These are phyloP conservation scores for Machaerirhynchus nigripectus DNA, from an alignment of 2,113 vertebrate genomes.

Conservation along the genomic window DNA sequence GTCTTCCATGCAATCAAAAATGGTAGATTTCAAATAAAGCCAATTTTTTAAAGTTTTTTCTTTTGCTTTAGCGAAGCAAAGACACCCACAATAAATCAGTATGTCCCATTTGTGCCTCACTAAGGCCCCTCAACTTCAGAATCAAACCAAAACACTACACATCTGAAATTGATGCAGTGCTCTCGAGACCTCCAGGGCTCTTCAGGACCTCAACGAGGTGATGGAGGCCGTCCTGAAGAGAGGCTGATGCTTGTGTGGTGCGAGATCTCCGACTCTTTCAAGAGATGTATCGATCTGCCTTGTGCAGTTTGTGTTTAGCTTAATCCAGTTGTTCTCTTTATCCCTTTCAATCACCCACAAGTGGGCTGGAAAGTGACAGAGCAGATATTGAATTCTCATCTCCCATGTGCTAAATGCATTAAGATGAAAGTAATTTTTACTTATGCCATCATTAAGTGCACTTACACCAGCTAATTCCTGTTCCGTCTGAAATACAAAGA, in stretches of 20 bases:
- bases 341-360: neutral
- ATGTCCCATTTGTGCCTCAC: neutral
- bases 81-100: neutral
- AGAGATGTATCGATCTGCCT: neutral
- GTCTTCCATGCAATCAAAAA: neutral
- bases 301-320: neutral
- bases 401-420: slow-evolving; percentile 14
- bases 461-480: neutral
- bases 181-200: neutral
- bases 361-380: neutral
- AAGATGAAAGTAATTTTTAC: slow-evolving; percentile 43
- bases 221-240: neutral
- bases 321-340: neutral
- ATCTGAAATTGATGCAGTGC: neutral
- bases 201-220: neutral
- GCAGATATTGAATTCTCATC: neutral
- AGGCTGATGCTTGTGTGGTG: neutral
- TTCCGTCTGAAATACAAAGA: neutral
- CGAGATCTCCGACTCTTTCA: neutral
- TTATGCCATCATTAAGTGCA: neutral
- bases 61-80: too few species aligned
- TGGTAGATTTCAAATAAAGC: neutral
- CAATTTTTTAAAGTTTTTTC: neutral
- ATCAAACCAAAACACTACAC: neutral
- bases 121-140: neutral